phyloP scores from a whole-genome alignment of 2,113 vertebrate species.

The Monarcha castaneiventris region DNA sequence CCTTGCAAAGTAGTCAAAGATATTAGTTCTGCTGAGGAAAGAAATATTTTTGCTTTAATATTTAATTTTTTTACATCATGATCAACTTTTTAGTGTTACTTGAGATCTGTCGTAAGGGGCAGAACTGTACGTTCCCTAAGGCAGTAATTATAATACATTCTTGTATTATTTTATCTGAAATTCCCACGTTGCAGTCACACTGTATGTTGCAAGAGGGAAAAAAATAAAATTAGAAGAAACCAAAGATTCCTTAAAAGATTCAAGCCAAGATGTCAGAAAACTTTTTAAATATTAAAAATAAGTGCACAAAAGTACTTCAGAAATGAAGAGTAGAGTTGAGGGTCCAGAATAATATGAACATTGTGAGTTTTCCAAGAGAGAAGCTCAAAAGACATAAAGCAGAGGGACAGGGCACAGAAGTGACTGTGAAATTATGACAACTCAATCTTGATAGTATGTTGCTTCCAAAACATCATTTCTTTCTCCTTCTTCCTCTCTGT shows the following conservation, averaged over 20 bases:
- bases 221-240: neutral
- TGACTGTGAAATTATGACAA: neutral
- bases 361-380: neutral
- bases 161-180: neutral
- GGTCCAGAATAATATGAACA: neutral
- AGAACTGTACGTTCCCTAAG: neutral
- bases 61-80: neutral
- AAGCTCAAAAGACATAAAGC: neutral
- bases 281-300: neutral
- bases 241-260: neutral
- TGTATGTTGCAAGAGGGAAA: neutral
- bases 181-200: neutral
- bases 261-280: neutral
- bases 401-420: neutral
- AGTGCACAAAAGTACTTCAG: neutral
- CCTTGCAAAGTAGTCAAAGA: neutral
- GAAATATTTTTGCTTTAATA: neutral
- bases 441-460: neutral
- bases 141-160: neutral
- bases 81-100: neutral
- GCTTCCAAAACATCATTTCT: neutral
- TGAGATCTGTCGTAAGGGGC: neutral
- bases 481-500: neutral
- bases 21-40: neutral
- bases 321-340: neutral